A percentile compares a stretch with the other conserved stretches of the same genome.
These are phyloP conservation scores for Synanthedon andrenaeformis DNA, from an alignment of 2,888 invertebrate genomes.

Conservation along the genomic window DNA sequence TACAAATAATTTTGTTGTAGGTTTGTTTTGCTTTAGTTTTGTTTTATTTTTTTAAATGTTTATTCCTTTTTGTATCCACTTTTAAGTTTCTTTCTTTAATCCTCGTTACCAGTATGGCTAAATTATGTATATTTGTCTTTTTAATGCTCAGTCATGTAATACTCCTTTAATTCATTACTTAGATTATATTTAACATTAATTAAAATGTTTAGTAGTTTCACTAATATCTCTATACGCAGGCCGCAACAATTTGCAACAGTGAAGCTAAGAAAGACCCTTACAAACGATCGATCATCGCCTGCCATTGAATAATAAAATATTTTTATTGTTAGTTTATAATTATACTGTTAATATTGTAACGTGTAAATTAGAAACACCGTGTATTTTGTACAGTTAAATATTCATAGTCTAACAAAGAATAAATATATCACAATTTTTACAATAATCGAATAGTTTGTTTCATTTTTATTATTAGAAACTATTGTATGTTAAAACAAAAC, in stretches of 20 bases:
- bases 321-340: constrained; percentile 37
- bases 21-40: constrained; percentile 24
- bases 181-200: neutral
- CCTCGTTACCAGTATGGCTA: constrained; percentile 2
- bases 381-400: constrained; percentile 71
- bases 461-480: constrained; percentile 10
- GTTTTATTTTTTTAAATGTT: constrained; percentile 5
- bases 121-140: constrained; percentile 2
- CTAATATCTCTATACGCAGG: constrained; percentile 61
- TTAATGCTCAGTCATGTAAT: neutral
- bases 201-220: neutral
- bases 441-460: constrained; percentile 44
- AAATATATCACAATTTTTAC: constrained; percentile 68
- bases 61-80: constrained; percentile 2
- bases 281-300: constrained; percentile 87
- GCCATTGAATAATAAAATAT: constrained; percentile 68
- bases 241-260: constrained; percentile 90
- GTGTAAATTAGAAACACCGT: constrained; percentile 64
- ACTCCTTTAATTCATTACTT: neutral
- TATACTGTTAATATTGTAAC: constrained; percentile 63
- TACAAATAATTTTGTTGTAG: constrained; percentile 52
- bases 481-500: too few relatives aligned
- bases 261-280: constrained; percentile 87
- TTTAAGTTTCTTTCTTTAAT: constrained; percentile 3
- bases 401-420: constrained; percentile 68